Conservation (phyloP, 2,797 vertebrate genomes). For the Fistularia tabacaria region DNA sequence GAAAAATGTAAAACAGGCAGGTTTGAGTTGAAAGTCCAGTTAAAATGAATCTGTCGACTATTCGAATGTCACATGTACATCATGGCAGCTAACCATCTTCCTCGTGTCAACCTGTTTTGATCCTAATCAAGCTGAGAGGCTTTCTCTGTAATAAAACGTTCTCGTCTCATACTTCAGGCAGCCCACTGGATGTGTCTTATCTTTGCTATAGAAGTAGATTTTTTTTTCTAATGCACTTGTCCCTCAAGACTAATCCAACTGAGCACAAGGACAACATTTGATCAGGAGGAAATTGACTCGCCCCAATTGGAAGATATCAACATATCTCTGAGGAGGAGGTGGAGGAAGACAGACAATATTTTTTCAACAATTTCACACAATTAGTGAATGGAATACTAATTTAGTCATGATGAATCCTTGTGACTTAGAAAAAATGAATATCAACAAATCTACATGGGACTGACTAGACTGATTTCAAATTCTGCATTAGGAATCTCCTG, state of each 20-base stretch:
- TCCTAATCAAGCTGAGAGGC: conserved; percentile 18
- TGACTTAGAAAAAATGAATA: too few species aligned
- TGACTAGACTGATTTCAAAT: too few species aligned
- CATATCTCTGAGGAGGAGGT: too few species aligned
- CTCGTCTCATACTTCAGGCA: conserved; percentile 17
- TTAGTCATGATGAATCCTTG: too few species aligned
- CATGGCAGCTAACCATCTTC: conserved; percentile 7
- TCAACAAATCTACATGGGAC: too few species aligned
- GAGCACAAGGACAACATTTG: conserved; percentile 18
- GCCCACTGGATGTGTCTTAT: conserved; percentile 21
- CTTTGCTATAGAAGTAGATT: conserved; percentile 21
- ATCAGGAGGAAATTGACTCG: neutral
- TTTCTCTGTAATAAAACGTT: conserved; percentile 33
- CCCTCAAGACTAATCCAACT: conserved; percentile 20
- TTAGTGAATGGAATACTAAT: too few species aligned
- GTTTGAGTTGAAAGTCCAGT: conserved; percentile 5
- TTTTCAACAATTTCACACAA: too few species aligned
- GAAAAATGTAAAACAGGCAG: conserved; percentile 1
- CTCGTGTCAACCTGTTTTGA: conserved; percentile 32
- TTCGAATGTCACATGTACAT: conserved; percentile 5
- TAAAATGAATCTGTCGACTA: conserved; percentile 2
- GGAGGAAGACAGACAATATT: too few species aligned
- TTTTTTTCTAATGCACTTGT: conserved; percentile 26
- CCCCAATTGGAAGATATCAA: too few species aligned
- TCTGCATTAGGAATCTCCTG: too few species aligned